Base-by-base conservation (phyloP, 2,797 vertebrate genomes). In the Melanotaenia boesemani region DNA sequence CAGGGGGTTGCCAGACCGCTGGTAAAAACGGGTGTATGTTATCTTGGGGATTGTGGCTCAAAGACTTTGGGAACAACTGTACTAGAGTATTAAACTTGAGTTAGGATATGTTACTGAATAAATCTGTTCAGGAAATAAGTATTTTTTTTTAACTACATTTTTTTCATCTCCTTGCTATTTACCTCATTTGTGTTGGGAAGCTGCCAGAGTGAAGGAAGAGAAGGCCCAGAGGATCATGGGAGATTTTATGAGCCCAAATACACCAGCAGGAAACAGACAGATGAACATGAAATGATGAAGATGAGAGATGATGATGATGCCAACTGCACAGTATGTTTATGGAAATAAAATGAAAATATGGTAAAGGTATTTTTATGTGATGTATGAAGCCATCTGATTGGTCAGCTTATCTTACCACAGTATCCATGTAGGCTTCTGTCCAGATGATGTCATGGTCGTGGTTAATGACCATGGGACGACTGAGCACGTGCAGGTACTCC, bases 361-460 rank as follows among this genome's bases (percentile, higher is more conserved):
- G 5, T 7, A 58, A 58, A 67, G 11, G 16, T 28, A 52, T 36
- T 24, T 0, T 62, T 16, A 3, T 46, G 37, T 46, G 39, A 16
- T 39, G 32, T 26, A 24, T 7, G 20, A 20, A 73, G 67, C 39
- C 48, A 34, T 84, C 48, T 66, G 75, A 78, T 74, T 79, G 82
- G 68, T 12, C 3, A 20, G 15, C 44, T 22, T 4, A 1, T 1
- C 93, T 94, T 88, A 99, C 98, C 94, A 96, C 97, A 24, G 94
- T 97, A 89, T 99, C 97, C 97, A 98, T 98, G 91, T 99, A 99
- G 20, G 97, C 98, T 58, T 99, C 98, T 0, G 98, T 99, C 98
- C 98, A 99, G 85, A 97, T 99, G 86, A 99, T 95, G 84, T 98
- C 97, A 0, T 99, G 98, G 90, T 98, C 95, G 0, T 98, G 98